Evolutionary conservation across 2,113 vertebrate species (phyloP).

Genomic region (Cololabis saira): DNA sequence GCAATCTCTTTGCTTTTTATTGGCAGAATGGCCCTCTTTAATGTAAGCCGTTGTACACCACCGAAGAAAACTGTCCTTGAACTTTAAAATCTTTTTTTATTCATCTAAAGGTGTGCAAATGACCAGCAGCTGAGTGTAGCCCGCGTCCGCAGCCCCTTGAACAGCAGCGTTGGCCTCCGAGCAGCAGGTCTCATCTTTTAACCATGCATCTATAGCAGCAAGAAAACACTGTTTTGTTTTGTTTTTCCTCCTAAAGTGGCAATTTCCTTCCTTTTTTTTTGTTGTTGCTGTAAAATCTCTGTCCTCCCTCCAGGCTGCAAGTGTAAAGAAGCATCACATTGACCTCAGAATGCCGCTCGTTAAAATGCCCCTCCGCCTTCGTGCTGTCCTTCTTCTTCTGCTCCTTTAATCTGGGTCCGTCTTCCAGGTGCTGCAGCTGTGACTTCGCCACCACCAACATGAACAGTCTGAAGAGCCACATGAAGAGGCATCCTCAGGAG

Average conservation of each 20-base stretch:
- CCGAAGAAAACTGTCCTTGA: not conserved
- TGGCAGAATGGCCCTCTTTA: not conserved
- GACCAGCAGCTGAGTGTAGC: not conserved
- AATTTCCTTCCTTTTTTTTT: constrained; percentile 26
- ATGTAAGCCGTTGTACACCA: not conserved
- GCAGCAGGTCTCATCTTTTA: constrained; percentile 28
- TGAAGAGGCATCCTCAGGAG: constrained; percentile 88
- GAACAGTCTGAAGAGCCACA: constrained; percentile 91
- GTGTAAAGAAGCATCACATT: constrained; percentile 11
- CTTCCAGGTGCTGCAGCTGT: constrained; percentile 85
- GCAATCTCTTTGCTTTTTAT: no score
- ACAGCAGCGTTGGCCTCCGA: constrained; percentile 20
- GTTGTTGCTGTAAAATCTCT: constrained; percentile 21
- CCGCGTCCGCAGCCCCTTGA: constrained; percentile 14
- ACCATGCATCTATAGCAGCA: constrained; percentile 6
- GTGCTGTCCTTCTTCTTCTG: not conserved
- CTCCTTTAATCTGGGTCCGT: not conserved
- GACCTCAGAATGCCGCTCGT: constrained; percentile 32
- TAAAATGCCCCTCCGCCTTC: constrained; percentile 1
- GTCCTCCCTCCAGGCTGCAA: constrained; percentile 21
- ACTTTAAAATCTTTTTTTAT: not conserved
- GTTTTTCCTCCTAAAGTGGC: constrained; percentile 20
- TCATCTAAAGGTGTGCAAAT: constrained; percentile 2
- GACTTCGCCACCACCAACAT: constrained; percentile 90
- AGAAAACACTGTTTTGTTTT: constrained; percentile 19